Evolutionary conservation across 2,113 vertebrate genomes (phyloP), one percentile per base, ranked within the genome.

Genomic region (Astur gentilis): DNA sequence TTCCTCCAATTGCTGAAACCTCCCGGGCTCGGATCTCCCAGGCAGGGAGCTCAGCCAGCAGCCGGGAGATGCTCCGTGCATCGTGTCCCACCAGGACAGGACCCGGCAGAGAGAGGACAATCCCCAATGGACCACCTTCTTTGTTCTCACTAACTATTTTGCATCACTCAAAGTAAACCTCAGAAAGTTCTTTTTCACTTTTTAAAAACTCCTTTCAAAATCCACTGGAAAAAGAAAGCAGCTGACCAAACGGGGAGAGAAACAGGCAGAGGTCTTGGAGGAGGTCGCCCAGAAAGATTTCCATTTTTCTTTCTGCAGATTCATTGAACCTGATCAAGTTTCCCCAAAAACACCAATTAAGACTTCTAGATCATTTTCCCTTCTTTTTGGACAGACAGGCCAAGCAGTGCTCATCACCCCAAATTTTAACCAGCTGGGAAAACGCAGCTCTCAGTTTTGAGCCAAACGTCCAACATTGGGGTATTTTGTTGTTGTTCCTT

Each of bases 51-150:
- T 80, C 66, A 47, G 66, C n/a, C 69, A 16, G 78, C 60, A 57
- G 31, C 52, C 2, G 4, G 57, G 44, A 54, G 75, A 49, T 15
- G 45, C 25, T 85, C 65, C 3, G 20, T 6, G 22, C 10, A 13
- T 40, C 0, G 0, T 7, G 49, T 47, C 45, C 69, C 45, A 25
- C 29, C 32, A 1, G 32, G 17, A n/a, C 44, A 67, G n/a, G 45
- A 45, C 6, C 34, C 8, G 14, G 23, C 17, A 14, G 11, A 55
- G 80, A 54, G 17, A 52, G 29, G 32, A 31, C 47, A 58, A 36
- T 57, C 78, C 70, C 58, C 79, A 47, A 3, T 9, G 29, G 21
- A 7, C 17, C 83, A 50, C 73, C 40, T 75, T 67, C 58, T 44
- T 82, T 18, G 6, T 21, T 32, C n/a, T 49, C 62, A 11, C 10